Evolutionary conservation across 2,113 vertebrate species (phyloP).

Genomic region (Oceanodroma tethys): DNA sequence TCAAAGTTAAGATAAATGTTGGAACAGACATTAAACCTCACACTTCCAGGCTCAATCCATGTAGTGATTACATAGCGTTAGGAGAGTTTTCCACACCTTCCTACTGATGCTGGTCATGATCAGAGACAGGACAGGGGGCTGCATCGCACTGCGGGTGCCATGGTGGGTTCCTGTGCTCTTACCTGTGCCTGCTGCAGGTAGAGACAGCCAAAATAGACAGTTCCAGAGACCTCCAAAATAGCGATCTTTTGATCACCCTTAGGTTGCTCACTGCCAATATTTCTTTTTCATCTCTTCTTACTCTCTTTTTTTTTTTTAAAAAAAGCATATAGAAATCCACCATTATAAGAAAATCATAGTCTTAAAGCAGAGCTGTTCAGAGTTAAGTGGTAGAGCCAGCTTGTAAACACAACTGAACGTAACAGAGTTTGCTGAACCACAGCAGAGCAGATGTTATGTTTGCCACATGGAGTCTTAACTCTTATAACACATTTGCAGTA

Average conservation of each 20-base stretch:
- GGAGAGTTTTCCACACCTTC: not conserved
- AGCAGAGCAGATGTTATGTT: not conserved
- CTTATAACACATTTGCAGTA: not conserved
- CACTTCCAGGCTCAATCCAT: not conserved
- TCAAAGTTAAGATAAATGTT: not conserved
- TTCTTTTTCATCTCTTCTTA: not conserved
- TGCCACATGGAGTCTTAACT: not conserved
- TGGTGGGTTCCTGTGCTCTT: not conserved
- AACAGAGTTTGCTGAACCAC: not conserved
- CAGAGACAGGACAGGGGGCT: not conserved
- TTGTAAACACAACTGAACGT: not conserved
- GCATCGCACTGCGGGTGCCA: fast-evolving
- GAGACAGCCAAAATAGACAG: fast-evolving
- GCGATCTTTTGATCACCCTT: not conserved
- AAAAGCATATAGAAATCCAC: not conserved
- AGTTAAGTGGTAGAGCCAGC: not conserved
- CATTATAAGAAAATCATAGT: not conserved
- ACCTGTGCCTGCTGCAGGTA: not conserved
- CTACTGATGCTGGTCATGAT: not conserved
- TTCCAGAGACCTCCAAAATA: not conserved
- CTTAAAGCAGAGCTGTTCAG: not conserved
- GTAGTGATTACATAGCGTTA: not conserved
- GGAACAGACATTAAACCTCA: not conserved
- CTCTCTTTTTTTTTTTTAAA: not conserved
- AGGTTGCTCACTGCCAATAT: not conserved